These are phyloP conservation scores for Otus sunia DNA, from an alignment of 2,113 vertebrate genomes.

Conservation along the genomic window DNA sequence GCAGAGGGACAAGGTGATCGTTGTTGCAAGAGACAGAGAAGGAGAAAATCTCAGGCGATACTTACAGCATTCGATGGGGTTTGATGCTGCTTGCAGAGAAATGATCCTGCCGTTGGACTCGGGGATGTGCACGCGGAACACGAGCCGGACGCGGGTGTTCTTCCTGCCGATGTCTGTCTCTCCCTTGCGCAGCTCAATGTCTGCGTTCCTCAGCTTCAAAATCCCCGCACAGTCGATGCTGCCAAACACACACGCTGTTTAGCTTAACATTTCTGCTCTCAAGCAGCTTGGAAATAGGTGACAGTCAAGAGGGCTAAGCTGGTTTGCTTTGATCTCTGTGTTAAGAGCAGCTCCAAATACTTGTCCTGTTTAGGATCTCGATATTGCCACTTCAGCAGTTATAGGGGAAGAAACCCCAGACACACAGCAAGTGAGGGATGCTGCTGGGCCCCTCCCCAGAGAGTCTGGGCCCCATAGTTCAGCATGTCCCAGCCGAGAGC, in stretches of 20 bases:
- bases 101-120: slow-evolving; percentile 85
- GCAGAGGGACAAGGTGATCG: accelerated
- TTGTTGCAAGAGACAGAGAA: neutral
- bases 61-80: slow-evolving; percentile 98
- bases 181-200: slow-evolving; percentile 96
- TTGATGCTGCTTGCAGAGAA: slow-evolving; percentile 91
- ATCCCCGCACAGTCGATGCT: slow-evolving; percentile 98
- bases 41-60: neutral
- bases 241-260: neutral
- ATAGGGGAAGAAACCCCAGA: neutral
- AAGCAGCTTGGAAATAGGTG: neutral
- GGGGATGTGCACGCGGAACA: slow-evolving; percentile 92
- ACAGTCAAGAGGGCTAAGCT: neutral
- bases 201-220: slow-evolving; percentile 93
- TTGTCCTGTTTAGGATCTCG: neutral
- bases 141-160: slow-evolving; percentile 93
- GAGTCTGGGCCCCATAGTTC: neutral
- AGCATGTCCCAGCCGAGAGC: neutral
- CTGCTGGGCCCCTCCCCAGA: neutral
- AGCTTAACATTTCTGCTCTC: neutral
- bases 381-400: neutral
- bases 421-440: accelerated
- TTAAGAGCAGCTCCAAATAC: neutral
- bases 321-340: accelerated
- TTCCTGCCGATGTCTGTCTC: slow-evolving; percentile 97